phyloP scores from a whole-genome alignment of 1,140 invertebrate genomes.

The Cherax quadricarinatus region DNA sequence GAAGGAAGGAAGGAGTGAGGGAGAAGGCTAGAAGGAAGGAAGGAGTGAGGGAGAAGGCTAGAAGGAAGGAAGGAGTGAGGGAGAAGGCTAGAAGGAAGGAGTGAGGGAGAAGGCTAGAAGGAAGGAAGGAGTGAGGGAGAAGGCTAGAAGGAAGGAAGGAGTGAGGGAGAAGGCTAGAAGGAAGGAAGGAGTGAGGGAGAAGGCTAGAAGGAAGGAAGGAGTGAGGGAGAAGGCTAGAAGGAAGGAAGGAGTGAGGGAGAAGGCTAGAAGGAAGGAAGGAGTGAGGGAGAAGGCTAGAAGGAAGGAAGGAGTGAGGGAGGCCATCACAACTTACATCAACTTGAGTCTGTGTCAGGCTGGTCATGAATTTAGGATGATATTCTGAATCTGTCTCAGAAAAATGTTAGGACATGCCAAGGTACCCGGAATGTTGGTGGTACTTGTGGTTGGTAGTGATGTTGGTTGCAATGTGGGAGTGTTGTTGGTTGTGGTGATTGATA shows the following conservation, averaged over 20 bases:
- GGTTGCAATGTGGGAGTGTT: neutral
- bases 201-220: too few relatives aligned
- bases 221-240: too few relatives aligned
- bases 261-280: neutral
- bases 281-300: neutral
- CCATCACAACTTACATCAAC: constrained; percentile 33
- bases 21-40: too few relatives aligned
- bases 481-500: neutral
- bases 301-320: neutral
- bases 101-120: too few relatives aligned
- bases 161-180: neutral
- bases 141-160: neutral
- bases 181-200: neutral
- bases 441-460: neutral
- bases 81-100: too few relatives aligned
- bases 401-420: constrained; percentile 17
- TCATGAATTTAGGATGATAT: constrained; percentile 53
- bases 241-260: too few relatives aligned
- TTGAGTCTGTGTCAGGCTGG: constrained; percentile 36
- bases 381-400: constrained; percentile 18
- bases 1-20: neutral
- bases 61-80: too few relatives aligned
- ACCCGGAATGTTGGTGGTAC: neutral
- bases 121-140: too few relatives aligned
- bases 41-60: too few relatives aligned